These are phyloP conservation scores for Galeruca laticollis DNA, from an alignment of 2,888 invertebrate species.

Conservation along the genomic window DNA sequence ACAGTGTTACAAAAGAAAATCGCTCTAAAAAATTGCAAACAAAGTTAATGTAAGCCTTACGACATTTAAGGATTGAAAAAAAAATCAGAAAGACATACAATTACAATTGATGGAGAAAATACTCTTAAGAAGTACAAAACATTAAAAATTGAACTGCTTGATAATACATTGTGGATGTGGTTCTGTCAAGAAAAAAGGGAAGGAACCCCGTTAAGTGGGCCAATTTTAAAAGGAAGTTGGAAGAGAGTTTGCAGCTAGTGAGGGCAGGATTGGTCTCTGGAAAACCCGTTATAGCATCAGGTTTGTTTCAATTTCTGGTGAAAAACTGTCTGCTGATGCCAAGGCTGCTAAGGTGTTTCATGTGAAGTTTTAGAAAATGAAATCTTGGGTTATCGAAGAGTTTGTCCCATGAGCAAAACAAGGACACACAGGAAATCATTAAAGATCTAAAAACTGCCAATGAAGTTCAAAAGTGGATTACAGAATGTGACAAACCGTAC, in stretches of 20 bases:
- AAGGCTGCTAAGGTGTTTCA: no score
- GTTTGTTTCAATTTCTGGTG: constrained; percentile 1
- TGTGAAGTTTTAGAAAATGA: no score
- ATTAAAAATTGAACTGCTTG: constrained; percentile 13
- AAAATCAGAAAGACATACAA: no score
- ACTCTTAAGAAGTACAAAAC: no score
- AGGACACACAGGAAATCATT: no score
- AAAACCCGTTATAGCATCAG: background rate
- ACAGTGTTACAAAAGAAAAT: background rate
- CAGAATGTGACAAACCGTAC: no score
- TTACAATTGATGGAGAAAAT: no score
- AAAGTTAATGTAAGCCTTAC: background rate
- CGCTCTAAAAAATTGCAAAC: background rate
- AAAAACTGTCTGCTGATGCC: background rate
- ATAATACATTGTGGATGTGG: constrained; percentile 1
- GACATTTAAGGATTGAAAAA: no score
- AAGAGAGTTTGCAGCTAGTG: constrained; percentile 4
- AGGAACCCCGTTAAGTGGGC: constrained; percentile 15
- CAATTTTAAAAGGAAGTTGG: constrained; percentile 2
- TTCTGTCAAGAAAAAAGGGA: constrained; percentile 3
- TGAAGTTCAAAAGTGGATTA: no score
- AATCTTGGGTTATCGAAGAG: no score
- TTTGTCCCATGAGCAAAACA: no score
- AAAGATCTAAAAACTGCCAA: no score
- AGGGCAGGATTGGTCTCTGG: background rate